Conservation (phyloP, 1,140 invertebrate genomes). For the Gonatopus flavifemur region DNA sequence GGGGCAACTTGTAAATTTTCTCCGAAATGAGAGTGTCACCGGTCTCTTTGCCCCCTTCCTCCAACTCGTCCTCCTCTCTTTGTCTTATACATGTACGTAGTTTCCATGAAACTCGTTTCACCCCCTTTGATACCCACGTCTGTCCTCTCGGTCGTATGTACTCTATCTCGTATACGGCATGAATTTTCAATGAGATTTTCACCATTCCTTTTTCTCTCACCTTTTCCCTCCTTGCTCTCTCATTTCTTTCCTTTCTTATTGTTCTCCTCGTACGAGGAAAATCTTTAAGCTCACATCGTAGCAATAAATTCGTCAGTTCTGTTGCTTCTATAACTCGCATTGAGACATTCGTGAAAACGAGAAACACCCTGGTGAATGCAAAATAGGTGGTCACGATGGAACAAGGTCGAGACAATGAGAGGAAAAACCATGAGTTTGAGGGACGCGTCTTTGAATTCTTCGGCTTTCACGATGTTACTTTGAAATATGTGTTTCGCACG, state of each 20-base stretch:
- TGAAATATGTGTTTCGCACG: constrained; percentile 10
- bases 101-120: no score
- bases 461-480: constrained; percentile 1
- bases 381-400: constrained; percentile 8
- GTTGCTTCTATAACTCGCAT: constrained; percentile 4
- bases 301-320: constrained; percentile 50
- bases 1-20: constrained; percentile 56
- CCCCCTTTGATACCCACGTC: no score
- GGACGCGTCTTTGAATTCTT: constrained; percentile 5
- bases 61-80: no score
- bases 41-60: constrained; percentile 27
- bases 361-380: constrained; percentile 24
- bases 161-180: constrained; percentile 34
- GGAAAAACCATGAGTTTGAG: constrained; percentile 20
- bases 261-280: constrained; percentile 26
- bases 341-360: constrained; percentile 6
- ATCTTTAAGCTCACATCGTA: constrained; percentile 44
- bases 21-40: constrained; percentile 58
- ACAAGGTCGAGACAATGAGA: constrained; percentile 3
- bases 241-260: constrained; percentile 10
- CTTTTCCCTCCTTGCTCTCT: constrained; percentile 1
- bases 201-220: not conserved
- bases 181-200: constrained; percentile 45
- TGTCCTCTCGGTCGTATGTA: constrained; percentile 13
- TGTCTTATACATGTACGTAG: no score